Evolutionary conservation across 2,888 invertebrate species (phyloP).

Genomic region (Stegana nigrithorax): DNA sequence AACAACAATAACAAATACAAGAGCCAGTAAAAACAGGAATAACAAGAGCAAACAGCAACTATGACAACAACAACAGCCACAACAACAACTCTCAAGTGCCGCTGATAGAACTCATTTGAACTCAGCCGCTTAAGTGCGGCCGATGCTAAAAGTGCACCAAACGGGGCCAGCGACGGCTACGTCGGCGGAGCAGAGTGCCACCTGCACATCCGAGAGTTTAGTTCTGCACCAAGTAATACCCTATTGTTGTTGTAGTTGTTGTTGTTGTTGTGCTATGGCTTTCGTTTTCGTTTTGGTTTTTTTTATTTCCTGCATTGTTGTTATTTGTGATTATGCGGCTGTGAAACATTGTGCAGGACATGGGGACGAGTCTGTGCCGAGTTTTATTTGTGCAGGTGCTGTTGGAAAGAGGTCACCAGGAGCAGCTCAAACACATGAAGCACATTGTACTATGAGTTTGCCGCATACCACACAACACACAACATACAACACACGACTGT

Average conservation of each 20-base stretch:
- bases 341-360: neutral
- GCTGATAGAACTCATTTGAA: slow-evolving; percentile 16
- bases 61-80: neutral
- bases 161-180: neutral
- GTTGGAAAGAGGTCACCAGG: slow-evolving; percentile 7
- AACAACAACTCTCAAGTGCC: neutral
- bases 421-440: neutral
- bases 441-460: neutral
- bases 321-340: slow-evolving; percentile 12
- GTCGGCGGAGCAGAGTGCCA: too few relatives aligned
- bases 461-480: neutral
- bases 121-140: neutral
- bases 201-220: neutral
- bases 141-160: neutral
- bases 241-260: neutral
- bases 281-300: neutral
- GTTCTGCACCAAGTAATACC: neutral
- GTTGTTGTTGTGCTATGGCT: neutral
- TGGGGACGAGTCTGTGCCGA: neutral
- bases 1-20: slow-evolving; percentile 1
- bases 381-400: neutral
- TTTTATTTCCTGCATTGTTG: slow-evolving; percentile 4
- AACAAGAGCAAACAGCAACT: too few relatives aligned
- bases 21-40: neutral
- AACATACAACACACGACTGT: neutral